Percentiles rank a stretch among this genome's conserved stretches.
Conservation (phyloP, 2,113 vertebrate genomes). For the Micromys minutus region DNA sequence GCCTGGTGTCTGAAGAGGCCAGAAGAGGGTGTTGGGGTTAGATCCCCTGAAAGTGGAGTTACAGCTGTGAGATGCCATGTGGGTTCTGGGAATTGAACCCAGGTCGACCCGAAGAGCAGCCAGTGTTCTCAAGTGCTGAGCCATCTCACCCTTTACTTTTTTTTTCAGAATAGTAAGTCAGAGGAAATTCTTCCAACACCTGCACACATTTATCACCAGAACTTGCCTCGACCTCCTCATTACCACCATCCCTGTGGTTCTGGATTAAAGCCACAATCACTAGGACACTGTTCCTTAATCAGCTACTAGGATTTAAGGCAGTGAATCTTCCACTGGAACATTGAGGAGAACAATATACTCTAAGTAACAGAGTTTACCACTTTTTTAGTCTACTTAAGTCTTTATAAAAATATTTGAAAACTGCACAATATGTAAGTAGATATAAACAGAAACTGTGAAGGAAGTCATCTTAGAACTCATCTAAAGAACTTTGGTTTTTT, state of each 20-base stretch:
- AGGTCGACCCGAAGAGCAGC: not conserved
- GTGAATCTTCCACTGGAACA: not conserved
- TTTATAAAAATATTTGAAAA: not conserved
- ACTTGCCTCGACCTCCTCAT: too few relatives aligned
- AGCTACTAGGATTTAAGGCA: too few relatives aligned
- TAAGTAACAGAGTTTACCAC: not conserved
- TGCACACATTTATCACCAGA: not conserved
- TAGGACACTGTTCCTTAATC: too few relatives aligned
- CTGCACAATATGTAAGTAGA: not conserved
- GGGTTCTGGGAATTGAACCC: not conserved
- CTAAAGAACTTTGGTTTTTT: not conserved
- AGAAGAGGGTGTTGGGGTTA: not conserved
- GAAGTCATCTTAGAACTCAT: not conserved
- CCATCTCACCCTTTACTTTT: not conserved
- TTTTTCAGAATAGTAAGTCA: not conserved
- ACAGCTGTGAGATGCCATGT: not conserved
- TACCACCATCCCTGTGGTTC: not conserved
- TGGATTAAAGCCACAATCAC: not conserved
- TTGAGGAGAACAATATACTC: not conserved
- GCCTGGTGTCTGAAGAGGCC: not conserved
- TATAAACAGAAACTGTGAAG: not conserved
- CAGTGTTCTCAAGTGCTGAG: not conserved
- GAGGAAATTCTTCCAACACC: not conserved
- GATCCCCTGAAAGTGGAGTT: not conserved
- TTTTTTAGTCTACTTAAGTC: not conserved